Conservation (phyloP, 1,140 invertebrate genomes). For the Babylonia areolata region DNA sequence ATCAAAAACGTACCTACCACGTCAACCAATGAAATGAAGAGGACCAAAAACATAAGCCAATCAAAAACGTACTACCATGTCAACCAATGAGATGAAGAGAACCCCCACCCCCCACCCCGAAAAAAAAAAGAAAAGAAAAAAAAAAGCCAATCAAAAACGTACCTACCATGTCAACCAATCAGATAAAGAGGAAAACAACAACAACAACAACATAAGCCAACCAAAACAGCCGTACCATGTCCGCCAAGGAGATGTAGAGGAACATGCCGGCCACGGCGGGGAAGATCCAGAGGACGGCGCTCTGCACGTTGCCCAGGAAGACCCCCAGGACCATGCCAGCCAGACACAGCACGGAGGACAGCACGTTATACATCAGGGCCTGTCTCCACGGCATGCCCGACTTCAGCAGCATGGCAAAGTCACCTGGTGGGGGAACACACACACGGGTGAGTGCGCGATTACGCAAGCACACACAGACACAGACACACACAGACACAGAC, state of each 20-base stretch:
- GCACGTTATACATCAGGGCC: slow-evolving; percentile 89
- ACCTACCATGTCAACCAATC: neutral
- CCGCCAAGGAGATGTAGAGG: slow-evolving; percentile 94
- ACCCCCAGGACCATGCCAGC: slow-evolving; percentile 90
- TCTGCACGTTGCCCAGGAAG: slow-evolving; percentile 84
- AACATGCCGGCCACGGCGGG: slow-evolving; percentile 93
- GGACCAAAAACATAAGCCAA: neutral
- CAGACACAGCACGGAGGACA: slow-evolving; percentile 91
- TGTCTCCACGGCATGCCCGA: slow-evolving; percentile 92
- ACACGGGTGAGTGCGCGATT: too few species aligned
- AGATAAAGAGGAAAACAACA: too few species aligned
- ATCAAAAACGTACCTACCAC: too few species aligned
- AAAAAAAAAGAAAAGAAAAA: too few species aligned
- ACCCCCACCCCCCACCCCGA: too few species aligned
- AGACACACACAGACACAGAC: too few species aligned
- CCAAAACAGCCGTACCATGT: slow-evolving; percentile 84
- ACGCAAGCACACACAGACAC: too few species aligned
- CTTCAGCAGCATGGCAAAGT: slow-evolving; percentile 94
- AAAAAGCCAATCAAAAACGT: too few species aligned
- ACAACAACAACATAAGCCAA: too few species aligned
- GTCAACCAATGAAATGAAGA: too few species aligned
- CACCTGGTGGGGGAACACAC: too few species aligned
- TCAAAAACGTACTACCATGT: neutral
- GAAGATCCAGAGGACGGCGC: slow-evolving; percentile 91
- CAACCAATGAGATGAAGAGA: neutral